Evolutionary conservation across 2,113 vertebrate species (phyloP).

Genomic region (Daphoenositta chrysoptera): DNA sequence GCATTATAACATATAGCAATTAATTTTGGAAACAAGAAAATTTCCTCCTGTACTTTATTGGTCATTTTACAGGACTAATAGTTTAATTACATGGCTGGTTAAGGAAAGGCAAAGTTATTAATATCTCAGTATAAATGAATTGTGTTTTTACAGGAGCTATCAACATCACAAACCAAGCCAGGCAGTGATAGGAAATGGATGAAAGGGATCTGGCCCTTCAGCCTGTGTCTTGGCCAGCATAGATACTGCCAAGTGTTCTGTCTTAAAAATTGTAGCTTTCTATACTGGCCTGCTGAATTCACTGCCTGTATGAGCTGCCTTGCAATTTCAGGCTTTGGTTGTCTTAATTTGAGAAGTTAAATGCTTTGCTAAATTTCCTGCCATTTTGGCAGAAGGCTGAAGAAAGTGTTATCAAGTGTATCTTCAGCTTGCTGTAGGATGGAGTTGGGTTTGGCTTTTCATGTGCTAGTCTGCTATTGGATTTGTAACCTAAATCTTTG

Average conservation of each 20-base stretch:
- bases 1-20: not conserved
- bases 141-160: not conserved
- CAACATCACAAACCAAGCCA: not conserved
- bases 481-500: not conserved
- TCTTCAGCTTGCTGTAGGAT: not conserved
- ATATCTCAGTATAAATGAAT: not conserved
- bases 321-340: not conserved
- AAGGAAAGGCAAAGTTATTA: not conserved
- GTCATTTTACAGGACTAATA: not conserved
- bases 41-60: not conserved
- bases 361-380: not conserved
- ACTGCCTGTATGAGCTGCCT: not conserved
- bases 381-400: not conserved
- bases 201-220: not conserved
- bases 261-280: not conserved
- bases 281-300: not conserved
- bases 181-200: not conserved
- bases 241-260: not conserved
- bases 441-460: not conserved
- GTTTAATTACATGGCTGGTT: not conserved
- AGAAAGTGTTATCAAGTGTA: not conserved
- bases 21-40: not conserved
- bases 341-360: not conserved
- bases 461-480: not conserved
- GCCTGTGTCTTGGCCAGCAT: not conserved